Conservation (phyloP, 2,113 vertebrate species). For the Psettodes erumei region DNA sequence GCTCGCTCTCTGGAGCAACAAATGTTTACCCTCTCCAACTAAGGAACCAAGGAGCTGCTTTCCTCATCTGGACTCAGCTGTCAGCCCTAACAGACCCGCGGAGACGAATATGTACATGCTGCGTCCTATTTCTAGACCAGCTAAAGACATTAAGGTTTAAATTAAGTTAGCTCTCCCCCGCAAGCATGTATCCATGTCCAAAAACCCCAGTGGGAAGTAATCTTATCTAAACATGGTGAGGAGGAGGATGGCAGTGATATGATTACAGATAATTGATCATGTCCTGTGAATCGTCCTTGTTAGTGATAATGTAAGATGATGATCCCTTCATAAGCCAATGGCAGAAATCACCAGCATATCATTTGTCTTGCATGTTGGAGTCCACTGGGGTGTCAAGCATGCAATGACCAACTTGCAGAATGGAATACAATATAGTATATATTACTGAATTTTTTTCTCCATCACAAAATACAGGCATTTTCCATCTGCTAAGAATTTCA, state of each 20-base stretch:
- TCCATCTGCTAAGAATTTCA: background rate
- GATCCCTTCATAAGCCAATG: slow-evolving; percentile 50
- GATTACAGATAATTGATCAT: slow-evolving; percentile 75
- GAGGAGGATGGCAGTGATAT: slow-evolving; percentile 70
- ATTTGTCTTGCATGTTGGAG: slow-evolving; percentile 14
- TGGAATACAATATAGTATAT: slow-evolving; percentile 5
- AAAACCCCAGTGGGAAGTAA: slow-evolving; percentile 67
- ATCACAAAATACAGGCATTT: background rate
- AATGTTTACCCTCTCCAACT: slow-evolving; percentile 3
- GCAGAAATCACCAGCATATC: slow-evolving; percentile 37
- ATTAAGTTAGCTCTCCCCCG: slow-evolving; percentile 75
- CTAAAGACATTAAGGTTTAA: slow-evolving; percentile 79
- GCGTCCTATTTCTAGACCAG: slow-evolving; percentile 73
- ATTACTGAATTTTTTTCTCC: background rate
- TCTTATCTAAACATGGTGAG: slow-evolving; percentile 68
- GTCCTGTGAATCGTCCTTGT: slow-evolving; percentile 73
- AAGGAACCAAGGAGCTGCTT: background rate
- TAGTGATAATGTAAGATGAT: slow-evolving; percentile 62
- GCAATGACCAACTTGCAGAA: background rate
- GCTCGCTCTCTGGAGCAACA: slow-evolving; percentile 7
- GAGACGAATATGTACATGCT: slow-evolving; percentile 57
- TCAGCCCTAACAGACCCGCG: slow-evolving; percentile 58
- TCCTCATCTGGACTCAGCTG: slow-evolving; percentile 49
- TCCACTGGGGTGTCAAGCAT: slow-evolving; percentile 38
- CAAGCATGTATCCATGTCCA: slow-evolving; percentile 74